phyloP scores from a whole-genome alignment of 2,888 invertebrate genomes.

The Dolomedes plantarius region DNA sequence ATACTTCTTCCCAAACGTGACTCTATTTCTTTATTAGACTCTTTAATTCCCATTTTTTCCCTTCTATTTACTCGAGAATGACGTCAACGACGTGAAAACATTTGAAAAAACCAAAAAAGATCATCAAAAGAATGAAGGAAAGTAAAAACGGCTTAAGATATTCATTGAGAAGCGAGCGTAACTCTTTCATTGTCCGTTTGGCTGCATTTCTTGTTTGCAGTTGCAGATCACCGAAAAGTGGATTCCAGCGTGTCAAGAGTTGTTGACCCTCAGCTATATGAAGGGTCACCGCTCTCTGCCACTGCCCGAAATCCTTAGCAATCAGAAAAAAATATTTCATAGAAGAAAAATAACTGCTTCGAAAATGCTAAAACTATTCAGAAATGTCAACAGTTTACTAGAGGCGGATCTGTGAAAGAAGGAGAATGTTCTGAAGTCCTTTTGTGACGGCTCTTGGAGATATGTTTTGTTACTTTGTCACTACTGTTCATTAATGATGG shows the following conservation, averaged over 20 bases:
- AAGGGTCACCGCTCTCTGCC: slow-evolving; percentile 50
- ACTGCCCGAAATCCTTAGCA: slow-evolving; percentile 35
- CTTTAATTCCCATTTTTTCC: slow-evolving; percentile 40
- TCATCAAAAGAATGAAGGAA: slow-evolving; percentile 26
- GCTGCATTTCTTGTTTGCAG: slow-evolving; percentile 61
- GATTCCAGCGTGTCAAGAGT: slow-evolving; percentile 62
- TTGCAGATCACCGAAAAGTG: slow-evolving; percentile 55
- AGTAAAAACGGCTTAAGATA: slow-evolving; percentile 46
- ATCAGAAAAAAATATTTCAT: slow-evolving; percentile 20
- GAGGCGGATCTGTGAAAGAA: background rate
- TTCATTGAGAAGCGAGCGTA: slow-evolving; percentile 56
- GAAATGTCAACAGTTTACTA: slow-evolving; percentile 55
- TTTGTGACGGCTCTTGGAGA: too few relatives aligned
- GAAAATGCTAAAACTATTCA: slow-evolving; percentile 51
- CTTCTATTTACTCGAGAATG: slow-evolving; percentile 38
- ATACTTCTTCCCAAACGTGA: slow-evolving; percentile 49
- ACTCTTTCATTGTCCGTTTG: slow-evolving; percentile 65
- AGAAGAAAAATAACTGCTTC: slow-evolving; percentile 31
- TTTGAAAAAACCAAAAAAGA: slow-evolving; percentile 19
- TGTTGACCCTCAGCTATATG: slow-evolving; percentile 53
- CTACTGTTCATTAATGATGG: too few relatives aligned
- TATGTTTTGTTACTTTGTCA: too few relatives aligned
- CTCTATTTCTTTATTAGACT: slow-evolving; percentile 26
- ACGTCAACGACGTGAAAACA: slow-evolving; percentile 59
- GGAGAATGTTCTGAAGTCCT: background rate